Percentiles rank a stretch among this genome's conserved stretches.
Evolutionary conservation across 2,888 invertebrate species (phyloP).

Genomic region (Tetranychus truncatus): DNA sequence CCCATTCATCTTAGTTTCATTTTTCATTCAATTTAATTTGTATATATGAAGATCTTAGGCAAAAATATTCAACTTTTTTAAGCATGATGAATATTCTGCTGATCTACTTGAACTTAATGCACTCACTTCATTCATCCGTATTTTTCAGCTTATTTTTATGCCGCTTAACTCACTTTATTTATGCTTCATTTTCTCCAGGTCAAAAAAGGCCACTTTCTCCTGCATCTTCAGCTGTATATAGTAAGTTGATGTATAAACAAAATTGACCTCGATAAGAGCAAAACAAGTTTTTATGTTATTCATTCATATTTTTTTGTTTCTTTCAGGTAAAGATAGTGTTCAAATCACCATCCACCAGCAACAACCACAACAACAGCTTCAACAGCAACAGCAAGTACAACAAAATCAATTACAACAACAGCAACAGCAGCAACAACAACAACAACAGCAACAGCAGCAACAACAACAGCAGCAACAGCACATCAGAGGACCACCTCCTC

Average conservation of each 20-base stretch:
- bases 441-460: background rate
- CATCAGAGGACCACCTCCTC: conserved; percentile 1
- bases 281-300: background rate
- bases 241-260: background rate
- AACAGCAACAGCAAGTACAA: background rate
- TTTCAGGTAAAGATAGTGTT: background rate
- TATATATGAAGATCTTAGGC: too few relatives aligned
- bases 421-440: background rate
- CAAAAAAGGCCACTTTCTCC: conserved; percentile 17
- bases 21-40: too few relatives aligned
- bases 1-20: too few relatives aligned
- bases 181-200: conserved; percentile 6
- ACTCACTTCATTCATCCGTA: background rate
- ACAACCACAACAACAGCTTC: background rate
- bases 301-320: background rate
- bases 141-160: background rate
- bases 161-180: background rate
- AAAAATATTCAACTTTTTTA: too few relatives aligned
- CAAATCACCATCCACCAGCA: background rate
- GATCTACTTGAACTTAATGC: background rate
- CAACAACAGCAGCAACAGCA: background rate
- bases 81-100: too few relatives aligned
- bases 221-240: conserved; percentile 4
- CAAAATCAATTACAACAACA: background rate
- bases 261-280: background rate